phyloP scores from a whole-genome alignment of 2,888 invertebrate genomes.

The Chalcis sispes region DNA sequence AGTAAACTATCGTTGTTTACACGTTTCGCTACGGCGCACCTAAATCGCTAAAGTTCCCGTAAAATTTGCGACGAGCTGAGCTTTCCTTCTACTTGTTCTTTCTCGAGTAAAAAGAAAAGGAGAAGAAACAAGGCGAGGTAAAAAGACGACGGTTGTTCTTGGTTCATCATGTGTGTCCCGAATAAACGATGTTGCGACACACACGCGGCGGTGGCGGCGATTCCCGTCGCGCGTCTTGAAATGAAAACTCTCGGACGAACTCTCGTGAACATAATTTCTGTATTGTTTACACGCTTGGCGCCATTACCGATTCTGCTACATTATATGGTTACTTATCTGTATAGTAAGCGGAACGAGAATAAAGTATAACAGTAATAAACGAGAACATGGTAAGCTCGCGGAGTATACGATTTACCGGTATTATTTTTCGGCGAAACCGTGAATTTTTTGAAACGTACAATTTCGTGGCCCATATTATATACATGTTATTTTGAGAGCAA shows the following conservation, averaged over 20 bases:
- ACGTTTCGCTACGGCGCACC: conserved; percentile 3
- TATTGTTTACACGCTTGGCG: conserved; percentile 70
- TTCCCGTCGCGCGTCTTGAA: conserved; percentile 46
- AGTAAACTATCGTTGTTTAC: too few species aligned
- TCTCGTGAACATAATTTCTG: conserved; percentile 74
- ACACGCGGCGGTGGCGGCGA: conserved; percentile 30
- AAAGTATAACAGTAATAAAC: conserved; percentile 66
- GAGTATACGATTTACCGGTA: conserved; percentile 58
- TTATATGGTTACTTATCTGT: too few species aligned
- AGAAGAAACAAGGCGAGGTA: background rate
- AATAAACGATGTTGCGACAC: conserved; percentile 65
- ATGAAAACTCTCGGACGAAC: conserved; percentile 70
- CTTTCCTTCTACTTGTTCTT: too few species aligned
- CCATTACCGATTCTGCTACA: conserved; percentile 66
- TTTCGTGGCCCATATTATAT: too few species aligned
- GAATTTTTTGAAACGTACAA: conserved; percentile 22
- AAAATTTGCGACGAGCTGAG: background rate
- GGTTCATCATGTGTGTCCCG: conserved; percentile 67
- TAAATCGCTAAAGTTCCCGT: conserved; percentile 69
- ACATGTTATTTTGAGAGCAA: too few species aligned
- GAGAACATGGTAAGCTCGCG: conserved; percentile 65
- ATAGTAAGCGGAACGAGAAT: conserved; percentile 59
- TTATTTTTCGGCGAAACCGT: conserved; percentile 13
- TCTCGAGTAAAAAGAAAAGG: too few species aligned
- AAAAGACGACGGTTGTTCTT: background rate